phyloP scores from a whole-genome alignment of 1,140 invertebrate species.

The Tetranychus cinnabarinus region DNA sequence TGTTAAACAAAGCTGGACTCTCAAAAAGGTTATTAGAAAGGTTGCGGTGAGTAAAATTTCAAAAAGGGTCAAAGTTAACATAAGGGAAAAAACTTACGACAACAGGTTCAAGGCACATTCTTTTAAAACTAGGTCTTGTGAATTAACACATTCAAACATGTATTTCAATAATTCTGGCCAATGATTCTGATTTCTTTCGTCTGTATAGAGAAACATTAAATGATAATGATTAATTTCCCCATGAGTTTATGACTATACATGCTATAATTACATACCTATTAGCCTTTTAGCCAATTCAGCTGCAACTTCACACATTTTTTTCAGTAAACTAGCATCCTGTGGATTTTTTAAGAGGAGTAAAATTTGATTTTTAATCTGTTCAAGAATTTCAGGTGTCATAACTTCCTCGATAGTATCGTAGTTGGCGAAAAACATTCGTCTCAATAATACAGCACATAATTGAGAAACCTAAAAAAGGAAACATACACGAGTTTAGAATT shows the following conservation, averaged over 20 bases:
- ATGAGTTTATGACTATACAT: not conserved
- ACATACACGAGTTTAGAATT: not conserved
- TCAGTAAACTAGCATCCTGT: conserved; percentile 39
- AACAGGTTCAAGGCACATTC: conserved; percentile 86
- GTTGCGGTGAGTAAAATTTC: no score
- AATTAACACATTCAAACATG: conserved; percentile 77
- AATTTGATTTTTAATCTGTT: conserved; percentile 59
- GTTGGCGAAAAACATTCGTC: conserved; percentile 62
- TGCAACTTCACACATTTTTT: conserved; percentile 79
- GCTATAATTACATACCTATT: conserved; percentile 30
- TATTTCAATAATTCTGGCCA: conserved; percentile 95
- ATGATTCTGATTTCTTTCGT: conserved; percentile 83
- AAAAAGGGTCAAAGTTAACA: no score
- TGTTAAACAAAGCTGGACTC: no score
- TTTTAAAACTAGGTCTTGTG: conserved; percentile 50
- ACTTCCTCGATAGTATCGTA: conserved; percentile 68
- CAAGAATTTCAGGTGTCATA: conserved; percentile 51
- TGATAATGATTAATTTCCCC: conserved; percentile 1
- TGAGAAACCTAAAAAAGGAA: conserved; percentile 1
- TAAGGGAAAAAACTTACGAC: conserved; percentile 32
- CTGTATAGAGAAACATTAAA: conserved; percentile 21
- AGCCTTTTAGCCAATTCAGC: conserved; percentile 83
- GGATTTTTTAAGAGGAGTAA: conserved; percentile 58
- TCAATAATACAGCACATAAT: conserved; percentile 36
- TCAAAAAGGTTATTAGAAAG: no score